These are phyloP conservation scores for Terrapene triunguis DNA, from an alignment of 2,113 vertebrate species.

Conservation along the genomic window DNA sequence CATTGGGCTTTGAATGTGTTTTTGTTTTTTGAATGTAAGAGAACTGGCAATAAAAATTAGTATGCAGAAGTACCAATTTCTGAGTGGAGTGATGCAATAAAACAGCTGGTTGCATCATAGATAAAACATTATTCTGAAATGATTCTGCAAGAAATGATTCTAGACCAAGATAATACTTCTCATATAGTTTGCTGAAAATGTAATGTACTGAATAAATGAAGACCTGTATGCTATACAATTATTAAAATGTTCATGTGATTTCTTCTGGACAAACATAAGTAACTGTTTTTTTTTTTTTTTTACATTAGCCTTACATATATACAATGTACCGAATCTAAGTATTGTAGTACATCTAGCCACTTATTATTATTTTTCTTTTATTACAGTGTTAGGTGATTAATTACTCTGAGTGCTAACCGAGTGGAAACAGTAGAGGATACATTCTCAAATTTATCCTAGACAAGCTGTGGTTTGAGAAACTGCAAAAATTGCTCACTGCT, in stretches of 20 bases:
- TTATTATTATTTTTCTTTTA: not conserved
- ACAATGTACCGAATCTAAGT: rapidly evolving
- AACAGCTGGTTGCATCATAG: not conserved
- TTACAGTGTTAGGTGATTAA: not conserved
- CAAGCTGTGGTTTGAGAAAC: not conserved
- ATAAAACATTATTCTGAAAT: constrained; percentile 5
- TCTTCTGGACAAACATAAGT: not conserved
- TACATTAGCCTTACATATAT: not conserved
- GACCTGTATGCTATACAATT: not conserved
- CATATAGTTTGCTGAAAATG: not conserved
- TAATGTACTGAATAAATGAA: not conserved
- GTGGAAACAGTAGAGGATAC: not conserved
- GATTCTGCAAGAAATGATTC: not conserved
- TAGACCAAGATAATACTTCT: not conserved
- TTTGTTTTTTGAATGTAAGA: constrained; percentile 1
- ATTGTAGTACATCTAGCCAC: not conserved
- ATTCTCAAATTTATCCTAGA: not conserved
- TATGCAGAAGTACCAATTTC: not conserved
- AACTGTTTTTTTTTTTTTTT: not conserved
- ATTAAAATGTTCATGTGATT: not conserved
- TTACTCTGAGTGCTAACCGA: not conserved
- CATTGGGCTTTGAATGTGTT: not conserved
- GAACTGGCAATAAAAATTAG: constrained; percentile 47
- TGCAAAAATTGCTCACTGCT: not conserved
- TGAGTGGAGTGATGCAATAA: not conserved